phyloP scores from a whole-genome alignment of 2,888 invertebrate genomes.

The Belgica antarctica region DNA sequence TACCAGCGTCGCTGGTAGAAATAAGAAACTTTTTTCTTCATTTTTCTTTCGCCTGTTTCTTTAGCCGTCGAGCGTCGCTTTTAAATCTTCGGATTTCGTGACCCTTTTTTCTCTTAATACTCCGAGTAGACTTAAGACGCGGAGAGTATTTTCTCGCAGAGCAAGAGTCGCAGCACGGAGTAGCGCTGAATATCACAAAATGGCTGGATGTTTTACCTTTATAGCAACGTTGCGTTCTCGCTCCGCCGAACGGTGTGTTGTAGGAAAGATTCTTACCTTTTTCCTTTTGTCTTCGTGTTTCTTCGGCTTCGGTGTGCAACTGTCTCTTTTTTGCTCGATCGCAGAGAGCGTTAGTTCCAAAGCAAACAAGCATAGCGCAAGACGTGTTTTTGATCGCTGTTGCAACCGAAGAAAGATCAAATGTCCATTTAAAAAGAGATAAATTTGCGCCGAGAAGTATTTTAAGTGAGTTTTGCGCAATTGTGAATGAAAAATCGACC shows the following conservation, averaged over 20 bases:
- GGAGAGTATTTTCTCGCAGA: not conserved
- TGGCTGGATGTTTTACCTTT: slow-evolving; percentile 37
- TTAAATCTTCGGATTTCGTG: slow-evolving; percentile 35
- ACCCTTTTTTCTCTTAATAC: slow-evolving; percentile 30
- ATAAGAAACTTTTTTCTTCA: slow-evolving; percentile 26
- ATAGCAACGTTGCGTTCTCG: slow-evolving; percentile 27
- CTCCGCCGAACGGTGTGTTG: not conserved
- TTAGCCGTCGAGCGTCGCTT: slow-evolving; percentile 8
- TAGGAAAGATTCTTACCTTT: slow-evolving; percentile 13
- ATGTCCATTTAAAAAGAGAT: slow-evolving; percentile 1
- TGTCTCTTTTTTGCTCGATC: not conserved
- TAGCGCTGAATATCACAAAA: slow-evolving; percentile 38
- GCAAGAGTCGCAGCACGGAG: slow-evolving; percentile 8
- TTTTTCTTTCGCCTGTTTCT: not conserved
- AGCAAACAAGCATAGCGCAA: slow-evolving; percentile 26
- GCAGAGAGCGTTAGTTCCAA: slow-evolving; percentile 34
- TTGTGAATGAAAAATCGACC: not conserved
- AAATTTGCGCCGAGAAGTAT: not conserved
- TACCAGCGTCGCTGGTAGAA: slow-evolving; percentile 37
- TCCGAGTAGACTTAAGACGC: slow-evolving; percentile 22
- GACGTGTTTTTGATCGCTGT: slow-evolving; percentile 32
- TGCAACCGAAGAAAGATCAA: slow-evolving; percentile 21
- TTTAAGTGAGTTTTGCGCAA: slow-evolving; percentile 18
- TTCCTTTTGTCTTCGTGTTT: slow-evolving; percentile 33
- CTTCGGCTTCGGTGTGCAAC: slow-evolving; percentile 7